Conservation (phyloP, 2,888 invertebrate genomes). For the Biston betularia region DNA sequence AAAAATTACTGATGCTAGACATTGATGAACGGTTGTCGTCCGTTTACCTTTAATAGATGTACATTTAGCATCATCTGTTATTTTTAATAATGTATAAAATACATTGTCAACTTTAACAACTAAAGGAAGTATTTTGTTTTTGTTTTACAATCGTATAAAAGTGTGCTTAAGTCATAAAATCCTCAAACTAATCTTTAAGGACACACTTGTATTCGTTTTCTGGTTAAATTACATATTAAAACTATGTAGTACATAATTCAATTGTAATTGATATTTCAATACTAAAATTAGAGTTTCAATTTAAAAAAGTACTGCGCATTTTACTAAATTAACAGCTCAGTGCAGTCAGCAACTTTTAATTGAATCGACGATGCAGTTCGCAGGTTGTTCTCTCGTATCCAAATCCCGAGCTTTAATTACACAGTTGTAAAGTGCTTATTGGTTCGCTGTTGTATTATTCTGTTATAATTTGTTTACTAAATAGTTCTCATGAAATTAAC, state of each 20-base stretch:
- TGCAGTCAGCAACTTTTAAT: slow-evolving; percentile 50
- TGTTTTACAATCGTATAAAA: too few relatives aligned
- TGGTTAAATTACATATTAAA: neutral
- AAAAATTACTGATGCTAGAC: too few relatives aligned
- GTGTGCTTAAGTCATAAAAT: too few relatives aligned
- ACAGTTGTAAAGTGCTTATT: slow-evolving; percentile 26
- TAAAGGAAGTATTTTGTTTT: too few relatives aligned
- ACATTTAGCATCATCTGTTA: too few relatives aligned
- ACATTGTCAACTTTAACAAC: too few relatives aligned
- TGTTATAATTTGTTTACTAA: slow-evolving; percentile 2
- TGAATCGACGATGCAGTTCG: slow-evolving; percentile 48
- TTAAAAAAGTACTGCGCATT: slow-evolving; percentile 12
- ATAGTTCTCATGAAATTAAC: neutral
- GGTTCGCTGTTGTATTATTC: slow-evolving; percentile 21
- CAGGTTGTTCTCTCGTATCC: slow-evolving; percentile 35
- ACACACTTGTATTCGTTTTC: too few relatives aligned
- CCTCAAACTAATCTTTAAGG: too few relatives aligned
- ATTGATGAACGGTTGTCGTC: too few relatives aligned
- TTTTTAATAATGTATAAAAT: too few relatives aligned
- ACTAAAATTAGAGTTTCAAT: neutral
- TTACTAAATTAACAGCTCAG: slow-evolving; percentile 36
- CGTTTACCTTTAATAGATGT: too few relatives aligned
- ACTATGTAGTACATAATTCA: neutral
- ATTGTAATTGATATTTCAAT: slow-evolving; percentile 1
- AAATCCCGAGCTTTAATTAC: slow-evolving; percentile 36